Conservation (phyloP, 2,797 vertebrate genomes). For the Siniperca scherzeri region DNA sequence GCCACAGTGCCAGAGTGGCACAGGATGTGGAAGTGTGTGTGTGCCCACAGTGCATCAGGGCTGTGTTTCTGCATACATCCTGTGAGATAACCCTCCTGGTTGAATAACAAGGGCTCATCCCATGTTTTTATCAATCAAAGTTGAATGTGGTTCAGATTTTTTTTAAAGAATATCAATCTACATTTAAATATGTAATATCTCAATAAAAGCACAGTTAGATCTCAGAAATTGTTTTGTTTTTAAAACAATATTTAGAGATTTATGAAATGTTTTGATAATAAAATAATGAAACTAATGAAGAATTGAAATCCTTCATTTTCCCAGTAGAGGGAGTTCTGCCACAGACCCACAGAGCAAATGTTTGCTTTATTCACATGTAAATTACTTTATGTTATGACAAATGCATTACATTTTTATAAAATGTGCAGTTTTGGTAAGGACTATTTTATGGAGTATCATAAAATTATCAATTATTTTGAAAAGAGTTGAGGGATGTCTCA, state of each 20-base stretch:
- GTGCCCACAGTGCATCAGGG: constrained; percentile 26
- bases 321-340: background rate
- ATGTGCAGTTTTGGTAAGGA: background rate
- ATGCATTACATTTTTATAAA: background rate
- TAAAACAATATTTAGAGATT: background rate
- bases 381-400: background rate
- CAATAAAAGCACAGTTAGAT: background rate
- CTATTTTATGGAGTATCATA: background rate
- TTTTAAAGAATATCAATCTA: background rate
- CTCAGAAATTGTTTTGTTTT: background rate
- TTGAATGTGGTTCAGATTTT: background rate
- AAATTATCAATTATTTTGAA: background rate
- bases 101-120: constrained; percentile 40
- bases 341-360: background rate
- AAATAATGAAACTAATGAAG: background rate
- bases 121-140: constrained; percentile 25
- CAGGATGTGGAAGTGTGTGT: constrained; percentile 64
- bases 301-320: background rate
- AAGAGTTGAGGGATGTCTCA: background rate
- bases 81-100: constrained; percentile 65
- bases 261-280: background rate
- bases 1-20: constrained; percentile 49
- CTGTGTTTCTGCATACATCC: constrained; percentile 60
- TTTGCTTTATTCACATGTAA: background rate
- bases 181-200: background rate